Conservation (phyloP, 2,888 invertebrate species). For the Euplagia quadripunctaria region DNA sequence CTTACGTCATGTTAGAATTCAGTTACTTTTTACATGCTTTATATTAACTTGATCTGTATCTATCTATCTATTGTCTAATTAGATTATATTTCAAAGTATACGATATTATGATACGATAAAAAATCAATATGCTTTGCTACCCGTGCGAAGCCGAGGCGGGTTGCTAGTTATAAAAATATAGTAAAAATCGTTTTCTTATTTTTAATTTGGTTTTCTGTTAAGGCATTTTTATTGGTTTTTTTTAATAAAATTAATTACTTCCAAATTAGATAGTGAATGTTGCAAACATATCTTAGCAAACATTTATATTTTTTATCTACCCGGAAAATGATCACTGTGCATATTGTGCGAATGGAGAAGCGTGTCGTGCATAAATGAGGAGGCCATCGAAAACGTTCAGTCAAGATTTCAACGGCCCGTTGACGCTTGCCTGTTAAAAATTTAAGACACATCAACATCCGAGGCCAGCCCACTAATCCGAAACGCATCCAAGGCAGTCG, state of each 20-base stretch:
- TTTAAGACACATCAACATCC: not conserved
- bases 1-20: not conserved
- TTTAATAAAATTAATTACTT: no score
- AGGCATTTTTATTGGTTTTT: no score
- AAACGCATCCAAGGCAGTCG: not conserved
- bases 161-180: no score
- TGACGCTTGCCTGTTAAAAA: not conserved
- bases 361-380: not conserved
- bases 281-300: not conserved
- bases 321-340: not conserved
- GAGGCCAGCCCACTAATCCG: no score
- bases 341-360: not conserved
- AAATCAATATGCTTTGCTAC: no score
- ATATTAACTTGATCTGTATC: not conserved
- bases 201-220: no score
- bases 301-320: not conserved
- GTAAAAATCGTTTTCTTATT: no score
- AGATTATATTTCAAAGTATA: no score
- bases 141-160: no score
- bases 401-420: not conserved
- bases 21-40: not conserved
- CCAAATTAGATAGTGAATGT: not conserved
- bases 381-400: not conserved
- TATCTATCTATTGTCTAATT: no score
- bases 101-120: no score